Evolutionary conservation across 2,113 vertebrate species (phyloP).

Genomic region (Dunckerocampus dactyliophorus): DNA sequence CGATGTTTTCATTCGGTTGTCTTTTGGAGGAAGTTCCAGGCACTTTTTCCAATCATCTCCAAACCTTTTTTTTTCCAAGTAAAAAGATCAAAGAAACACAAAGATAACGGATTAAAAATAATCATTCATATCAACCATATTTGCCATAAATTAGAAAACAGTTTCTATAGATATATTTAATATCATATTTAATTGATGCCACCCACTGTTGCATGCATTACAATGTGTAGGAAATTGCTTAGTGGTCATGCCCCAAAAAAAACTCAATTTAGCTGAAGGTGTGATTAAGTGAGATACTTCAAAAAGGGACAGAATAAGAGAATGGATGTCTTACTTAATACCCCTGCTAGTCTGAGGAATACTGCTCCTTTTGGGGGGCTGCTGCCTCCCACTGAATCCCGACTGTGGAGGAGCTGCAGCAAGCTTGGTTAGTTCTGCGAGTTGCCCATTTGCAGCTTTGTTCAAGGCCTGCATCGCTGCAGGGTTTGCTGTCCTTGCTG

Average conservation of each 20-base stretch:
- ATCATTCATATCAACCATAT: no score
- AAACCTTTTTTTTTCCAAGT: no score
- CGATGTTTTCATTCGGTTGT: slow-evolving; percentile 66
- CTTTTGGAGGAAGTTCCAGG: slow-evolving; percentile 68
- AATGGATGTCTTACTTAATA: slow-evolving; percentile 61
- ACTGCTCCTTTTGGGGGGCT: slow-evolving; percentile 54
- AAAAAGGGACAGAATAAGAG: background rate
- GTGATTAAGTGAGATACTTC: background rate
- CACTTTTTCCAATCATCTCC: slow-evolving; percentile 72
- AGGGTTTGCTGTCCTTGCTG: slow-evolving; percentile 68
- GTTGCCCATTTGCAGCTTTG: slow-evolving; percentile 65
- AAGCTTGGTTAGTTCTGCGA: slow-evolving; percentile 57
- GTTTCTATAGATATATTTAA: no score
- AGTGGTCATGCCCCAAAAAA: no score
- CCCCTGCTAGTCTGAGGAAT: slow-evolving; percentile 62
- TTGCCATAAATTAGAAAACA: no score
- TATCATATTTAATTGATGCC: no score
- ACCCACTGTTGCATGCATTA: no score
- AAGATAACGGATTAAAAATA: no score
- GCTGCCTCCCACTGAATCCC: slow-evolving; percentile 44
- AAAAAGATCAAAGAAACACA: no score
- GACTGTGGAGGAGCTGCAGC: slow-evolving; percentile 31
- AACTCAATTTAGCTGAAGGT: no score
- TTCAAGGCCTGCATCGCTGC: slow-evolving; percentile 57
- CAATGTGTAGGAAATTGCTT: no score